These are phyloP conservation scores for Drosophila siamana DNA, from an alignment of 2,888 invertebrate species.

Conservation along the genomic window DNA sequence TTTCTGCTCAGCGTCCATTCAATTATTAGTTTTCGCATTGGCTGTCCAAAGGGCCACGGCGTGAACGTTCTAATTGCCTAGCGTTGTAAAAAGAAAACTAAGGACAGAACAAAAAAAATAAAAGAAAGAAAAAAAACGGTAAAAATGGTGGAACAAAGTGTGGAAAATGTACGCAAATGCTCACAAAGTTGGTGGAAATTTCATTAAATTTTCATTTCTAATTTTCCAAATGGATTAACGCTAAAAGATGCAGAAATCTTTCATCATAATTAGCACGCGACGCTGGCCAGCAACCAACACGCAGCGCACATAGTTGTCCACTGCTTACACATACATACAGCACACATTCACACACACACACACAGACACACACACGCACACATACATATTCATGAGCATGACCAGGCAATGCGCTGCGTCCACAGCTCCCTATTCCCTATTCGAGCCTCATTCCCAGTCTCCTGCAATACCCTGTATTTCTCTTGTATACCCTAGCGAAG, in stretches of 20 bases:
- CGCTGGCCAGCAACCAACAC: constrained; percentile 57
- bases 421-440: constrained; percentile 25
- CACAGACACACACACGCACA: constrained; percentile 4
- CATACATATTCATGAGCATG: constrained; percentile 48
- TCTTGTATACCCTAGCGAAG: constrained; percentile 29
- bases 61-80: constrained; percentile 46
- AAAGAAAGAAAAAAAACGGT: too few relatives aligned
- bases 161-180: constrained; percentile 49
- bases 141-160: constrained; percentile 35
- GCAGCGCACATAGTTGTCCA: constrained; percentile 71
- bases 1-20: constrained; percentile 23
- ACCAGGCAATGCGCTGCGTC: constrained; percentile 33
- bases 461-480: constrained; percentile 24
- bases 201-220: constrained; percentile 84
- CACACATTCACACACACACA: constrained; percentile 12
- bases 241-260: constrained; percentile 83
- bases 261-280: constrained; percentile 83
- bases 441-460: not conserved
- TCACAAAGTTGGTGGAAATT: constrained; percentile 68
- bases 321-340: constrained; percentile 25
- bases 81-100: constrained; percentile 7
- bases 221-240: constrained; percentile 84
- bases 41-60: constrained; percentile 21
- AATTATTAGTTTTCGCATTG: constrained; percentile 56
- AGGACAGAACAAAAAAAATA: constrained; percentile 1